Conservation (phyloP, 1,140 invertebrate species). For the Maniola jurtina region DNA sequence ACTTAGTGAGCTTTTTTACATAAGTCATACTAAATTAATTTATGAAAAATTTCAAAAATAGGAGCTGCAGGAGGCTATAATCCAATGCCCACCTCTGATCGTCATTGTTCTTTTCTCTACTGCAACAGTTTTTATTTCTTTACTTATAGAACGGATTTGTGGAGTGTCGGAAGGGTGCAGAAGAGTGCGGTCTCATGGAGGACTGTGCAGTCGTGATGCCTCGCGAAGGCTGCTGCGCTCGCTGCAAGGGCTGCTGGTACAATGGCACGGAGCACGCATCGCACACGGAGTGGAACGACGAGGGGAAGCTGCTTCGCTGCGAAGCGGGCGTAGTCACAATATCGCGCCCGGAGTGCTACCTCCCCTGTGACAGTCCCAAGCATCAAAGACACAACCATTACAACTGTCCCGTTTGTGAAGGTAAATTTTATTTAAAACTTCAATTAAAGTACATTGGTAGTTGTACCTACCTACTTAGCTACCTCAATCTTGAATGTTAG, state of each 20-base stretch:
- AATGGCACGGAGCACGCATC: constrained; percentile 85
- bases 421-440: constrained; percentile 27
- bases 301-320: constrained; percentile 86
- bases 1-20: no score
- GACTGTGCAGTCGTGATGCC: constrained; percentile 70
- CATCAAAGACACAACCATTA: constrained; percentile 83
- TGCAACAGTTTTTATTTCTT: constrained; percentile 16
- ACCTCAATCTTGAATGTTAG: no score
- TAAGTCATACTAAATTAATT: no score
- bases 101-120: no score
- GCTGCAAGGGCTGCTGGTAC: constrained; percentile 84
- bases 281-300: constrained; percentile 88
- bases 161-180: constrained; percentile 58
- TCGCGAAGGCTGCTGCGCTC: constrained; percentile 64
- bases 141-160: constrained; percentile 71
- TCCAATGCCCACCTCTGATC: no score
- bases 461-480: no score
- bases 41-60: no score
- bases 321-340: constrained; percentile 91
- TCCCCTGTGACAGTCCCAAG: constrained; percentile 84
- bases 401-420: constrained; percentile 91
- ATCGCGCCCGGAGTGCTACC: constrained; percentile 87
- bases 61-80: no score
- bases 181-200: constrained; percentile 64
- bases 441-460: no score